phyloP scores from a whole-genome alignment of 2,888 invertebrate genomes.

The Megastigmus dorsalis region DNA sequence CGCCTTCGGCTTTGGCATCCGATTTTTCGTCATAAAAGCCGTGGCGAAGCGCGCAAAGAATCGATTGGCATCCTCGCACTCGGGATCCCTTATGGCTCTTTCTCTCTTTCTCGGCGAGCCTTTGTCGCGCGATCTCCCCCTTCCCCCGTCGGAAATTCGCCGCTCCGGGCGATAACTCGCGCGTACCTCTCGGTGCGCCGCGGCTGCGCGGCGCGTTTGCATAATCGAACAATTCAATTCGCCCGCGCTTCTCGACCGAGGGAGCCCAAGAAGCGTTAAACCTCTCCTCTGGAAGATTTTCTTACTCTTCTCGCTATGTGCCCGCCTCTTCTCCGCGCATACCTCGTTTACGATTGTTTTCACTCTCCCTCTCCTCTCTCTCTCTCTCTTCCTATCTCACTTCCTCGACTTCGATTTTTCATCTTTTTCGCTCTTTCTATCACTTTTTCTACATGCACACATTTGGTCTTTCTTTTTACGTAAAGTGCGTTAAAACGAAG shows the following conservation, averaged over 20 bases:
- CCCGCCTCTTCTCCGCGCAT: background rate
- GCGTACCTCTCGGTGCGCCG: no score
- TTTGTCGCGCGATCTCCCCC: slow-evolving; percentile 7
- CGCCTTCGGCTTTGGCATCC: background rate
- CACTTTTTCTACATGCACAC: background rate
- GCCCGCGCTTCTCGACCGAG: no score
- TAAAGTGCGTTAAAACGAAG: no score
- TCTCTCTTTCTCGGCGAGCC: background rate
- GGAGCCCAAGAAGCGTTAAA: no score
- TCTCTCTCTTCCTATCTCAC: background rate
- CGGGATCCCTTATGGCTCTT: no score
- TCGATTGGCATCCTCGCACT: no score
- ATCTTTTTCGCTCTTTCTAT: background rate
- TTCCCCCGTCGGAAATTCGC: slow-evolving; percentile 20
- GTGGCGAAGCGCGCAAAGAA: slow-evolving; percentile 1
- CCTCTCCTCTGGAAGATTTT: no score
- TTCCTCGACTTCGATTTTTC: background rate
- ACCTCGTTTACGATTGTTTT: slow-evolving; percentile 26
- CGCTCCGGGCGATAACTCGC: slow-evolving; percentile 25
- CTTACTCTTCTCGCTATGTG: background rate
- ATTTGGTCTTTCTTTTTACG: no score
- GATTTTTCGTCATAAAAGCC: no score
- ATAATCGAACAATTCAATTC: slow-evolving; percentile 64
- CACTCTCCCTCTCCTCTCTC: background rate
- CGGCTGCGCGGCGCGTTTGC: slow-evolving; percentile 58